phyloP scores from a whole-genome alignment of 2,888 invertebrate genomes.

The Eustalomyia histrio region DNA sequence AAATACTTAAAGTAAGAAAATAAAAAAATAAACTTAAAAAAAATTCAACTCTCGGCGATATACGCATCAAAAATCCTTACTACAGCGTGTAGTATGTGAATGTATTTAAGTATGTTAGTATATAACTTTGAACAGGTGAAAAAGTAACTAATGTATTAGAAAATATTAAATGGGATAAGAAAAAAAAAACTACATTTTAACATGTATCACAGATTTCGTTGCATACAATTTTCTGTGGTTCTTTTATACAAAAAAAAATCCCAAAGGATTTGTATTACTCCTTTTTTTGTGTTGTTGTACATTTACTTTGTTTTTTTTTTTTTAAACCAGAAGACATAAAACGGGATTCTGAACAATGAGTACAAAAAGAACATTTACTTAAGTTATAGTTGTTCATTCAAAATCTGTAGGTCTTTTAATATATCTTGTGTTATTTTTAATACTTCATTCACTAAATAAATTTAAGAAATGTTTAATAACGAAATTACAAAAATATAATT shows the following conservation, averaged over 20 bases:
- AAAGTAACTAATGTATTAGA: conserved; percentile 55
- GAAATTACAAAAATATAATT: no score
- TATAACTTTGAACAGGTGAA: conserved; percentile 47
- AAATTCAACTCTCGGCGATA: neutral
- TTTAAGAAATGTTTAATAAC: no score
- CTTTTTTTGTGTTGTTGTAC: neutral
- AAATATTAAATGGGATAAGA: conserved; percentile 39
- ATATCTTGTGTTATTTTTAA: no score
- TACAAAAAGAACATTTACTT: neutral
- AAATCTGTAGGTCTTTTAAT: neutral
- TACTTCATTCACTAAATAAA: no score
- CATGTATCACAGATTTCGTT: conserved; percentile 47
- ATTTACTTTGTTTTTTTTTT: neutral
- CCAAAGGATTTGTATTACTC: conserved; percentile 48
- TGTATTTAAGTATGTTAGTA: neutral
- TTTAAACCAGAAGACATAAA: neutral
- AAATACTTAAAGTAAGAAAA: conserved; percentile 41
- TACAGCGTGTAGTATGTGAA: neutral
- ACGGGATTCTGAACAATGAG: neutral
- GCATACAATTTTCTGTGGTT: conserved; percentile 44
- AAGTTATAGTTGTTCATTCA: neutral
- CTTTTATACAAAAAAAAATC: conserved; percentile 38
- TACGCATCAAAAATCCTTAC: conserved; percentile 15
- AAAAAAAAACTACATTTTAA: neutral
- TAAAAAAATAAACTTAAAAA: conserved; percentile 2